Evolutionary conservation across 1,140 invertebrate genomes (phyloP), one percentile per base, ranked within the genome.

Genomic region (Drosophila ercepeae): DNA sequence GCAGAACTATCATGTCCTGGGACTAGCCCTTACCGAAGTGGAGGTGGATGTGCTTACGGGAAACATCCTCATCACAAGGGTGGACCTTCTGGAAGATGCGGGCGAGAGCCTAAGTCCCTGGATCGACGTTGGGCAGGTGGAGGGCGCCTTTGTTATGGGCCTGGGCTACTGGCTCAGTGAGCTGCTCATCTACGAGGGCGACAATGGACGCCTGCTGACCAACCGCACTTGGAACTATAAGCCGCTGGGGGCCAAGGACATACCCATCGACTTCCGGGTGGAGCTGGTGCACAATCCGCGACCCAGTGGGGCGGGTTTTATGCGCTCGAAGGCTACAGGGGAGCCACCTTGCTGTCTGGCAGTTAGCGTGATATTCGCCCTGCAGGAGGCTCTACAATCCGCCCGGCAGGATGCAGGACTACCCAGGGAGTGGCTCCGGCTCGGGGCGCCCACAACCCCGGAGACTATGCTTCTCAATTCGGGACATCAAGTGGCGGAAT

Each of bases 131-230:
- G 97, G 97, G 19, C 97, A 98, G 92, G 92, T 94, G 65, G 97
- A 98, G 93, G 97, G 97, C 4, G 95, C 95, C 1, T 96, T 97
- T 89, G 92, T 97, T 0, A 98, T 98, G 97, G 96, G 96, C 6
- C 83, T 97, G 7, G 97, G 97, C 9, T 95, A 96, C 75, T 97
- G 94, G 94, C 94, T 96, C 1, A 93, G 92, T 4, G 97, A 98
- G 89, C 93, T 95, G 60, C 83, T 96, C 23, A 92, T 95, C 9
- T 95, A 94, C 76, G 94, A 91, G n/a, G 71, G 89, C 4, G 60
- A 78, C 41, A 90, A 83, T 1, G 90, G 90, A 0, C 91, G 92
- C 59, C 90, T 96, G 4, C 92, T 96, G 0, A 97, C 96, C n/a
- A 93, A 95, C 82, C 93, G 95, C 57, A 96, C 96, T 36, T 98